Percentiles rank a stretch among this genome's conserved stretches.
phyloP scores from a whole-genome alignment of 2,113 vertebrate genomes.

The Antennarius striatus region DNA sequence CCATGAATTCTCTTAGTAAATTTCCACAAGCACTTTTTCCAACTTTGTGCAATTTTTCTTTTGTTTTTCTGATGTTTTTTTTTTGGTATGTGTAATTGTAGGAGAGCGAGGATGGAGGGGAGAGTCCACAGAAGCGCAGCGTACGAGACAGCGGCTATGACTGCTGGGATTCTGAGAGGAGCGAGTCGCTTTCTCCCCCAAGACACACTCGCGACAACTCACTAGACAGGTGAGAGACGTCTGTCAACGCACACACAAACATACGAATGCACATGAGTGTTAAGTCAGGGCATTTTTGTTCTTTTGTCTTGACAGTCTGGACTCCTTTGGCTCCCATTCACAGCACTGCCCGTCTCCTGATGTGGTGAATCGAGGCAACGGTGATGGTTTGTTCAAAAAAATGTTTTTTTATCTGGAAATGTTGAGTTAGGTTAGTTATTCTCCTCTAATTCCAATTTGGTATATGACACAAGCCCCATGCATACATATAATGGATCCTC shows the following conservation, averaged over 20 bases:
- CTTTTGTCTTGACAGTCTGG: conserved; percentile 86
- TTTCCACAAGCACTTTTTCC: background rate
- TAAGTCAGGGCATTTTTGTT: background rate
- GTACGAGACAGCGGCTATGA: conserved; percentile 98
- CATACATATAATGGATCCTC: too few relatives aligned
- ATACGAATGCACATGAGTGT: background rate
- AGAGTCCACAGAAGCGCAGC: conserved; percentile 83
- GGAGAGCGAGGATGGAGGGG: conserved; percentile 85
- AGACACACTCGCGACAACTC: conserved; percentile 93
- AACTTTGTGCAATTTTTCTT: background rate
- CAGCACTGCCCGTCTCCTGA: conserved; percentile 95
- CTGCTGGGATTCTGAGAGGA: conserved; percentile 96
- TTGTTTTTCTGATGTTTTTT: background rate
- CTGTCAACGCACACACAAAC: conserved; percentile 19
- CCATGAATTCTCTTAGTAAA: background rate
- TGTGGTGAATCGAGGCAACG: conserved; percentile 88
- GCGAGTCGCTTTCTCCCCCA: conserved; percentile 93
- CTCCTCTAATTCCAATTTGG: too few relatives aligned
- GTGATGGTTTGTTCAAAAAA: conserved; percentile 85
- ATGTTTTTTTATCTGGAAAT: background rate
- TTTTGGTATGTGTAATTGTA: conserved; percentile 23
- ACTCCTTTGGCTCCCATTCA: conserved; percentile 94
- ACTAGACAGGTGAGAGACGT: conserved; percentile 70
- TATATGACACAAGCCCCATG: too few relatives aligned
- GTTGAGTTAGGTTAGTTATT: too few relatives aligned